Evolutionary conservation across 2,113 vertebrate species (phyloP).

Genomic region (Cyprinus carpio): DNA sequence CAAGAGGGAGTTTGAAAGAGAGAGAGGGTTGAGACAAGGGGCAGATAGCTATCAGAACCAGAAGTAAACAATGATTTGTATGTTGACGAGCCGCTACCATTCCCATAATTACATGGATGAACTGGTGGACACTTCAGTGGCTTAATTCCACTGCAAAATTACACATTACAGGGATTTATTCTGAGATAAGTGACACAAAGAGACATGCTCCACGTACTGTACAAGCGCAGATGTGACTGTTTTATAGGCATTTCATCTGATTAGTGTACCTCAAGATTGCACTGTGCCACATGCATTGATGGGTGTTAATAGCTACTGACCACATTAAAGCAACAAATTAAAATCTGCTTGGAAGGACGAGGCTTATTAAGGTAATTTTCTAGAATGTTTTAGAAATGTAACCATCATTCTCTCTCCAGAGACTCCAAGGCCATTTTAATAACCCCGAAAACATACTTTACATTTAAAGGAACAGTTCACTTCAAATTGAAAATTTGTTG

Average conservation of each 20-base stretch:
- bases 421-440: not conserved
- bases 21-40: not conserved
- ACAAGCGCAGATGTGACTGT: not conserved
- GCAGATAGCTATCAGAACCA: conserved; percentile 18
- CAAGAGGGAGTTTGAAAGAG: not conserved
- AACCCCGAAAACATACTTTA: not conserved
- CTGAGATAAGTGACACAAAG: not conserved
- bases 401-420: not conserved
- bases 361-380: not conserved
- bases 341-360: not conserved
- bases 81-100: not conserved
- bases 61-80: not conserved
- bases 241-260: not conserved
- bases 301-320: conserved; percentile 9
- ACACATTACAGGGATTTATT: not conserved
- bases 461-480: too few relatives aligned
- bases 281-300: not conserved
- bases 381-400: not conserved
- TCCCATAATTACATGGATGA: conserved; percentile 30
- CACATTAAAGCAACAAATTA: conserved; percentile 8
- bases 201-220: not conserved
- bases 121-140: conserved; percentile 7
- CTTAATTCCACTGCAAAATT: not conserved
- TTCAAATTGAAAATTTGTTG: not conserved
- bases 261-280: not conserved